These are phyloP conservation scores for Palaemon carinicauda DNA, from an alignment of 1,140 invertebrate species.

Conservation along the genomic window DNA sequence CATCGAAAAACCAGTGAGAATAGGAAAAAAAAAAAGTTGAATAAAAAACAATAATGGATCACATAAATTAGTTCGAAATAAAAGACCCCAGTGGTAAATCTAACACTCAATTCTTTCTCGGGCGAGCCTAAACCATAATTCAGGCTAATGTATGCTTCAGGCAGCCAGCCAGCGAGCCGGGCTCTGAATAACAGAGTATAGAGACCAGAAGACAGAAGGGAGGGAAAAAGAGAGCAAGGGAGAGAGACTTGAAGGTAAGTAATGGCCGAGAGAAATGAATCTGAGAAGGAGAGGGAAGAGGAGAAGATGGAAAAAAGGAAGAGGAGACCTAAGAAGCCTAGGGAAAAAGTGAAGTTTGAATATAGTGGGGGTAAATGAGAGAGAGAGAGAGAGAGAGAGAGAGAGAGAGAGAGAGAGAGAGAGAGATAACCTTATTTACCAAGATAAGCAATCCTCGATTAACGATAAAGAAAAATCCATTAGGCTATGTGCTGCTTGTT, in stretches of 20 bases:
- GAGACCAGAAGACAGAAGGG: no score
- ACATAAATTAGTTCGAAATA: no score
- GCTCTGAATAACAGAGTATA: not conserved
- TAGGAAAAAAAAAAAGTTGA: no score
- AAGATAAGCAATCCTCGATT: no score
- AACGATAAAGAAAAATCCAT: not conserved
- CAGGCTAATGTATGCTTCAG: no score
- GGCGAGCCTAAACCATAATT: conserved; percentile 1
- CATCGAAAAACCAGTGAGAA: no score
- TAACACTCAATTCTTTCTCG: not conserved
- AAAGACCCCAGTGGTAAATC: no score
- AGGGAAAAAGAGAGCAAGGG: not conserved
- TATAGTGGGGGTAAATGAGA: not conserved
- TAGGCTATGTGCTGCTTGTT: no score
- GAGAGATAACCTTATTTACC: not conserved
- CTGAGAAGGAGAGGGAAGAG: not conserved
- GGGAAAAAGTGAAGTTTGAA: not conserved
- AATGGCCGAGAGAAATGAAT: not conserved
- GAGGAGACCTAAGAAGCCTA: not conserved
- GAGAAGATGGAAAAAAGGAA: no score
- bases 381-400: not conserved
- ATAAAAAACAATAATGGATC: no score
- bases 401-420: conserved; percentile 1
- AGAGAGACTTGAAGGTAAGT: not conserved
- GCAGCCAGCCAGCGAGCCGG: not conserved